Evolutionary conservation across 2,888 invertebrate genomes (phyloP).

Genomic region (Coecobrya sp.): DNA sequence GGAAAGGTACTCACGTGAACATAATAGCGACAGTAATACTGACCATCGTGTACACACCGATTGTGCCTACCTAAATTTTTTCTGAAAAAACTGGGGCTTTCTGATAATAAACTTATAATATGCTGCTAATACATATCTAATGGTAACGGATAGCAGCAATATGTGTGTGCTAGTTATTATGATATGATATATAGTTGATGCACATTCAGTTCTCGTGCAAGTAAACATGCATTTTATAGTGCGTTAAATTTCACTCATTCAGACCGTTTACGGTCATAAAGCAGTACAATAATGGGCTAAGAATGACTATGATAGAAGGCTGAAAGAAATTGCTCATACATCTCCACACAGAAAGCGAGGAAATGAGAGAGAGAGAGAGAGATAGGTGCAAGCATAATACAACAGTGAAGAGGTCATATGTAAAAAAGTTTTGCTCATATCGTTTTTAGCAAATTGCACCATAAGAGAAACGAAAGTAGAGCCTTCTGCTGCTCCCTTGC

Average conservation of each 20-base stretch:
- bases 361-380: slow-evolving; percentile 5
- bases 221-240: slow-evolving; percentile 77
- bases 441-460: slow-evolving; percentile 34
- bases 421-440: slow-evolving; percentile 51
- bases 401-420: slow-evolving; percentile 52
- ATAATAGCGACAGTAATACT: slow-evolving; percentile 11
- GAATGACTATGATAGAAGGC: slow-evolving; percentile 68
- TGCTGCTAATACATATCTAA: not conserved
- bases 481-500: slow-evolving; percentile 56
- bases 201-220: slow-evolving; percentile 57
- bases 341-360: not conserved
- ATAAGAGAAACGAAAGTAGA: slow-evolving; percentile 23
- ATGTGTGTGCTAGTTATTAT: not conserved
- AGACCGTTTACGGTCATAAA: slow-evolving; percentile 76
- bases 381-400: slow-evolving; percentile 23
- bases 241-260: slow-evolving; percentile 79
- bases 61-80: not conserved
- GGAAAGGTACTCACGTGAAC: slow-evolving; percentile 30
- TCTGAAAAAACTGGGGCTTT: slow-evolving; percentile 30
- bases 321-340: slow-evolving; percentile 65
- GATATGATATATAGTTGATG: slow-evolving; percentile 5
- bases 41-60: not conserved
- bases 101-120: slow-evolving; percentile 29
- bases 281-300: slow-evolving; percentile 72
- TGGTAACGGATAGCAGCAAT: not conserved